These are phyloP conservation scores for Gopherus evgoodei DNA, from an alignment of 2,113 vertebrate species.

Conservation along the genomic window DNA sequence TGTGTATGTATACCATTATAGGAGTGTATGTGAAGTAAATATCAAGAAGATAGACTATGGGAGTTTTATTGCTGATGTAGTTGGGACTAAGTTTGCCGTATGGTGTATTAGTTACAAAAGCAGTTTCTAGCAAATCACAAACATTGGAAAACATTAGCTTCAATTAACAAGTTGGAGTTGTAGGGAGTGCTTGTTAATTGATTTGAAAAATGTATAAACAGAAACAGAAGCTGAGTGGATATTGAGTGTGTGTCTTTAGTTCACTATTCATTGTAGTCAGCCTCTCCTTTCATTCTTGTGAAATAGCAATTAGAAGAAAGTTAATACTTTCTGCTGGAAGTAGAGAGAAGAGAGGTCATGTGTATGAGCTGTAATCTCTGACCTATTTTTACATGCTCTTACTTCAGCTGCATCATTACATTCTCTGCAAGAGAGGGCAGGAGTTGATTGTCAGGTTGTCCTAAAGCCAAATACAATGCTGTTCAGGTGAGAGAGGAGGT, in stretches of 20 bases:
- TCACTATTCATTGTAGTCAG: neutral
- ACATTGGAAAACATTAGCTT: slow-evolving; percentile 27
- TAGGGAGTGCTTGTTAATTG: slow-evolving; percentile 40
- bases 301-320: slow-evolving; percentile 24
- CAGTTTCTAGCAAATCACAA: slow-evolving; percentile 15
- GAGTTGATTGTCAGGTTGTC: neutral
- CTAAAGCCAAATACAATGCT: neutral
- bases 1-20: neutral
- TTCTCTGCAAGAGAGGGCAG: neutral
- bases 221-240: slow-evolving; percentile 21
- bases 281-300: neutral
- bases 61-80: neutral
- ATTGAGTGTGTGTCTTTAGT: neutral
- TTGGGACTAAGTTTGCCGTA: neutral
- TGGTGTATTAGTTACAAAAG: neutral
- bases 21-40: slow-evolving; percentile 2
- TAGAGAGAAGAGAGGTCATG: neutral
- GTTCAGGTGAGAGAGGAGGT: slow-evolving; percentile 6
- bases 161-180: slow-evolving; percentile 3
- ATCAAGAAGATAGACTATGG: neutral
- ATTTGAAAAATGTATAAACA: slow-evolving; percentile 34
- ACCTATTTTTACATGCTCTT: slow-evolving; percentile 19
- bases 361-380: slow-evolving; percentile 7
- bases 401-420: neutral
- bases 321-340: fast-evolving